These are phyloP conservation scores for Melanotaenia nigrans DNA, from an alignment of 2,797 vertebrate species.

Conservation along the genomic window DNA sequence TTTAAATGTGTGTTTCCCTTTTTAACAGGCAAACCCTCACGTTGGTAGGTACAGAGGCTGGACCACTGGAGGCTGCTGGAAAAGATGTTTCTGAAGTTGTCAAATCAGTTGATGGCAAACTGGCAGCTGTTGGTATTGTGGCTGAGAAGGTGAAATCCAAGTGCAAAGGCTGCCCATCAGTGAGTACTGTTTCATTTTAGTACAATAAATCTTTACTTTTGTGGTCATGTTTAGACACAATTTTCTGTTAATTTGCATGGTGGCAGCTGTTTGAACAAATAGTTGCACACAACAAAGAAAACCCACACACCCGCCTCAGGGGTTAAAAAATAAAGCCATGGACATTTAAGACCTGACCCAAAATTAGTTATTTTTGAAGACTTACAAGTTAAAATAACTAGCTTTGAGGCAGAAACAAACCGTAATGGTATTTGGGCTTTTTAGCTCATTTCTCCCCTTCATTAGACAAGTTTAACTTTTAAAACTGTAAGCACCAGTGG, in stretches of 20 bases:
- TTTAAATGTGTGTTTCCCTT: neutral
- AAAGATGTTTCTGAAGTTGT: slow-evolving; percentile 85
- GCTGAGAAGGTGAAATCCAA: slow-evolving; percentile 82
- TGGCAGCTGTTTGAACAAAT: neutral
- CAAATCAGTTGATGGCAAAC: slow-evolving; percentile 86
- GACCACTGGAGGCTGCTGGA: slow-evolving; percentile 83
- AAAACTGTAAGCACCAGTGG: neutral
- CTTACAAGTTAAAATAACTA: too few relatives aligned
- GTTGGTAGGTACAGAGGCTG: slow-evolving; percentile 83
- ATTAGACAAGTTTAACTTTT: neutral
- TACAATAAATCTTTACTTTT: neutral
- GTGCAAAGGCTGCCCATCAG: slow-evolving; percentile 89
- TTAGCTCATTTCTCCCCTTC: too few relatives aligned
- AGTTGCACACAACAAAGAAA: neutral
- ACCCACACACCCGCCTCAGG: too few relatives aligned
- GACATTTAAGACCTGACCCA: too few relatives aligned
- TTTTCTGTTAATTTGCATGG: neutral
- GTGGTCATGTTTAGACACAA: too few relatives aligned
- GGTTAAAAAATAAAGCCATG: too few relatives aligned
- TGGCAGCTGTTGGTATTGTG: slow-evolving; percentile 84
- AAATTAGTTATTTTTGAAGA: too few relatives aligned
- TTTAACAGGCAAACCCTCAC: slow-evolving; percentile 87
- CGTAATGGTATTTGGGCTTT: too few relatives aligned
- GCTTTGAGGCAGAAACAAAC: too few relatives aligned
- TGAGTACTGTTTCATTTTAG: slow-evolving; percentile 75